Base-by-base conservation (phyloP, 2,888 invertebrate genomes). In the Harmothoe impar region DNA sequence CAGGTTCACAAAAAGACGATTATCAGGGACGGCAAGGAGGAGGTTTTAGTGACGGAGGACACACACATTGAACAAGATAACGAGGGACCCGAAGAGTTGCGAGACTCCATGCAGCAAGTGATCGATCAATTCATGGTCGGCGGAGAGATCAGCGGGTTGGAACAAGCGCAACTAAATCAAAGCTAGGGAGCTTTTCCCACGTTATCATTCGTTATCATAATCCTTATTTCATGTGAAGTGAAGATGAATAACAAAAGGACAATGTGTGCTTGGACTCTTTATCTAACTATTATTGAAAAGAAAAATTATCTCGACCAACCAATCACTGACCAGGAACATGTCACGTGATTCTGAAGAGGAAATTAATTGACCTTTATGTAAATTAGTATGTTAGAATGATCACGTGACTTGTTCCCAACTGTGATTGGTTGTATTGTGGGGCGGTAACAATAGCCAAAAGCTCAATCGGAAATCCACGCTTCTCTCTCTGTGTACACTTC, bases 41-140 rank as follows among this genome's bases (percentile, higher is more conserved):
- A 95, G 92, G 95, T 97, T 15, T 97, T 97, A 93, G 96, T 97
- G 81, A 94, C 94, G 68, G 95, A 95, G 92, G 96, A 96, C 88
- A 93, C 94, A n/a, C 94, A 94, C 90, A 95, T 96, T 95, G 98
- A 98, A 96, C 98, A 98, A 96, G 95, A 95, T 56, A 97, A 97
- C 94, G 98, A 98, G 89, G 94, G 94, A 5, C 95, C 95, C 0
- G 95, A 95, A 91, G 95, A 95, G 90, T 93, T 95, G 33, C 93
- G 94, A 5, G 94, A 95, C 29, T 94, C 94, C 92, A 95, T 95
- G 94, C 95, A 95, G 88, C 93, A 94, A 68, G 94, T 95, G 90
- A 95, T 95, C 84, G 94, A 95, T 91, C 94, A 95, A 93, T 95
- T 95, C 94, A 92, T 93, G 92, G 91, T 91, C 29, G 91, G 90